Evolutionary conservation across 1,140 invertebrate genomes (phyloP).

Genomic region (Himalopsyche phryganea): DNA sequence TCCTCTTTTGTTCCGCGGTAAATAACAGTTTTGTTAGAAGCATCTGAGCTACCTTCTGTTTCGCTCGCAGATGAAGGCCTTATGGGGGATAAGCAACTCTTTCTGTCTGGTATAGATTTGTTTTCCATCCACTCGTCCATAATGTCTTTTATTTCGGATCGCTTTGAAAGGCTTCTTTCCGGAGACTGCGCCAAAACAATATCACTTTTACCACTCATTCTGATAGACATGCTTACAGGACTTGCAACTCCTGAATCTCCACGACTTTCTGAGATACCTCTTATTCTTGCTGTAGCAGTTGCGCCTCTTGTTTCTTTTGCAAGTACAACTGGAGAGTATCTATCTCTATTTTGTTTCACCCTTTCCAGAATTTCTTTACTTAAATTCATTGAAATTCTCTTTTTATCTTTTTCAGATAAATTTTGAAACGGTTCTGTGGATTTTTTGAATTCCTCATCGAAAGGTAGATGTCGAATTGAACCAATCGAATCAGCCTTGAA

Average conservation of each 20-base stretch:
- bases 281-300: slow-evolving; percentile 55
- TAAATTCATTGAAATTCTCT: slow-evolving; percentile 65
- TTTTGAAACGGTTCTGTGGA: slow-evolving; percentile 50
- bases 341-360: slow-evolving; percentile 51
- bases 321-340: slow-evolving; percentile 49
- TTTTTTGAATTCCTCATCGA: slow-evolving; percentile 50
- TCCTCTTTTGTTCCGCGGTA: slow-evolving; percentile 54
- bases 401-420: slow-evolving; percentile 68
- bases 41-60: slow-evolving; percentile 66
- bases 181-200: slow-evolving; percentile 53
- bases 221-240: slow-evolving; percentile 48
- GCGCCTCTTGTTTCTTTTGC: slow-evolving; percentile 64
- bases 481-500: slow-evolving; percentile 57
- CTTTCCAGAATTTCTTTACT: slow-evolving; percentile 69
- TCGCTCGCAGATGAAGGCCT: slow-evolving; percentile 54
- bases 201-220: slow-evolving; percentile 40
- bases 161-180: slow-evolving; percentile 39
- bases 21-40: slow-evolving; percentile 64
- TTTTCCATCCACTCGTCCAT: slow-evolving; percentile 49
- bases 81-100: slow-evolving; percentile 21
- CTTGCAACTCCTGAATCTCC: slow-evolving; percentile 39
- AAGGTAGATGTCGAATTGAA: slow-evolving; percentile 45
- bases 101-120: slow-evolving; percentile 37
- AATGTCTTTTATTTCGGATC: slow-evolving; percentile 47
- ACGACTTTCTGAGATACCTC: slow-evolving; percentile 36